These are phyloP conservation scores for Oryzias curvinotus DNA, from an alignment of 2,113 vertebrate genomes.

Conservation along the genomic window DNA sequence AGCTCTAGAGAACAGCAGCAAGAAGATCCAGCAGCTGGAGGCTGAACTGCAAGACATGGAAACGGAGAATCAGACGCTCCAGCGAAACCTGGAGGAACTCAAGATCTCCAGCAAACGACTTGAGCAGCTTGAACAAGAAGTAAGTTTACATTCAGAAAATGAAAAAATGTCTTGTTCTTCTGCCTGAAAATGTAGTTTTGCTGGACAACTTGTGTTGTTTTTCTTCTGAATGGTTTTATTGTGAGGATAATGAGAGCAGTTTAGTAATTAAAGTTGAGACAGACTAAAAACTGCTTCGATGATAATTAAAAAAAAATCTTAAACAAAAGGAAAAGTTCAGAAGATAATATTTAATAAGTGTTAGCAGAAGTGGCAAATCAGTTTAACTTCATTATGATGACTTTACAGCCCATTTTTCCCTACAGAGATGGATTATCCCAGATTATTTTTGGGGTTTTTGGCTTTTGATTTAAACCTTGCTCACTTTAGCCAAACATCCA, in stretches of 20 bases:
- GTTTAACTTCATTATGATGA: slow-evolving; percentile 7
- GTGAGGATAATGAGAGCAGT: slow-evolving; percentile 19
- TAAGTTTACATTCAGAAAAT: neutral
- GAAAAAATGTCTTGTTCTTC: too few species aligned
- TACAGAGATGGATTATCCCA: slow-evolving; percentile 31
- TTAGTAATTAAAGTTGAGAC: slow-evolving; percentile 5
- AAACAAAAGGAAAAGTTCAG: neutral
- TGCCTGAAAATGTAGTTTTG: neutral
- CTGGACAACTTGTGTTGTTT: neutral
- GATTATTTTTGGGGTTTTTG: slow-evolving; percentile 32
- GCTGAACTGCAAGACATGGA: slow-evolving; percentile 92
- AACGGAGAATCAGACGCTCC: slow-evolving; percentile 91
- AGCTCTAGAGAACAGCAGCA: slow-evolving; percentile 93
- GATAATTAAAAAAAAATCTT: neutral
- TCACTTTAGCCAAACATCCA: slow-evolving; percentile 13
- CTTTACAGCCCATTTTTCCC: slow-evolving; percentile 8
- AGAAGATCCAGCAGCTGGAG: slow-evolving; percentile 95
- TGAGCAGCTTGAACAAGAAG: slow-evolving; percentile 93
- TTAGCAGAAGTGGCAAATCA: neutral
- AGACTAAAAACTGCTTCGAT: neutral
- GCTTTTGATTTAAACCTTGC: slow-evolving; percentile 7
- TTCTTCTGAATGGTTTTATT: neutral
- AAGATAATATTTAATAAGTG: neutral
- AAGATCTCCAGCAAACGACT: slow-evolving; percentile 97
- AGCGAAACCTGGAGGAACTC: slow-evolving; percentile 91